Conservation (phyloP, 2,888 invertebrate genomes). For the Clostera curtula region DNA sequence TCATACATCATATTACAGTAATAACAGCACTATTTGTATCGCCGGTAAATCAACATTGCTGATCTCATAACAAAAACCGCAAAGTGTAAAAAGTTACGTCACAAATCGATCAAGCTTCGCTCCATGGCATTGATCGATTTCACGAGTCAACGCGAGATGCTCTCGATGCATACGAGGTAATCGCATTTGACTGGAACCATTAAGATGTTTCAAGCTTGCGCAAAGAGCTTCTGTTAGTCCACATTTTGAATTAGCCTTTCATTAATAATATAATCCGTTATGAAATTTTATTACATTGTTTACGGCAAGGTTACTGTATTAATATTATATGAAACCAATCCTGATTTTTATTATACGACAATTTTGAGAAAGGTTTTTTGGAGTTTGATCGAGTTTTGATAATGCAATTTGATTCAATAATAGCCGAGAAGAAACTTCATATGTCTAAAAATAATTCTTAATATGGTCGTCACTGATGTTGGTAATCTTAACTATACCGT, state of each 20-base stretch:
- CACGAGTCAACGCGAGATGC: constrained; percentile 34
- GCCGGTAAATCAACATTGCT: constrained; percentile 39
- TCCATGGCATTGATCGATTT: constrained; percentile 44
- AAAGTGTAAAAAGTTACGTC: constrained; percentile 41
- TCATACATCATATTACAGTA: constrained; percentile 24
- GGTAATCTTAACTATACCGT: too few species aligned
- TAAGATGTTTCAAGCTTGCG: constrained; percentile 32
- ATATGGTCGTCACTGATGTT: too few species aligned
- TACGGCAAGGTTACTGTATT: constrained; percentile 26
- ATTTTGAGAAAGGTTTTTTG: too few species aligned
- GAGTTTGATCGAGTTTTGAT: too few species aligned
- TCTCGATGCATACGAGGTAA: constrained; percentile 30
- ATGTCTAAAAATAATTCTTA: too few species aligned
- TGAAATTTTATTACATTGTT: constrained; percentile 38
- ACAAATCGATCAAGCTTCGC: constrained; percentile 31
- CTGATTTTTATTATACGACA: too few species aligned
- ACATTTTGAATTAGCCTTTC: too few species aligned
- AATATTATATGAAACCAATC: too few species aligned
- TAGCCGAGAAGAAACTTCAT: too few species aligned
- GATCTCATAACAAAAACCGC: constrained; percentile 36
- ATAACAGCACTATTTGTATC: constrained; percentile 39
- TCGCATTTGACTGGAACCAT: constrained; percentile 29
- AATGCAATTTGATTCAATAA: too few species aligned
- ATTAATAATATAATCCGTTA: constrained; percentile 40
- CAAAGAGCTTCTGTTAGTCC: constrained; percentile 33